Base-by-base conservation (phyloP, 1,140 invertebrate species). In the Plectus sambesii region DNA sequence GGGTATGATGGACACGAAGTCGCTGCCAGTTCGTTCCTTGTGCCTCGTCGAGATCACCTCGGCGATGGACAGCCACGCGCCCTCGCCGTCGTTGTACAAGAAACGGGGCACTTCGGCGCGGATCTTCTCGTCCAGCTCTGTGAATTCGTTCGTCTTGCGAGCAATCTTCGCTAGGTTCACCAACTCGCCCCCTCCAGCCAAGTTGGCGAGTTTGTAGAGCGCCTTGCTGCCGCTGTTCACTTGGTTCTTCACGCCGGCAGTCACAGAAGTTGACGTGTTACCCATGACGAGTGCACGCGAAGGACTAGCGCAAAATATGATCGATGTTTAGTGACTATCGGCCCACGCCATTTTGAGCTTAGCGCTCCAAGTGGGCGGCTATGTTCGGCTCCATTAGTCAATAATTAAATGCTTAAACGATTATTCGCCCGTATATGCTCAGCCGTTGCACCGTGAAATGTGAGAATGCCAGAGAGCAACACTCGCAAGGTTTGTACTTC, bases 141-240 rank as follows among this genome's bases (percentile, higher is more conserved):
- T 82, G 15, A 44, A 61, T 61, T 88, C 82, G 69, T 86, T 87
- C 25, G 80, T 86, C 63, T 86, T 82, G 0, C 81, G 77, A 0
- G 86, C 86, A 59, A 85, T 75, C 72, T 94, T 94, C 81, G 89
- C 89, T 73, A 93, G 77, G 59, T 89, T 84, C 2, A 94, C 84
- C 2, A 96, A 72, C 39, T 88, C 74, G 38, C 92, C 90, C 39
- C 85, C 84, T 52, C 88, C 86, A 27, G 45, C 62, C 15, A 62
- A 47, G 36, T 62, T 61, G n/a, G 61, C 60, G 33, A 62, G 30
- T 39, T 58, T 47, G 26, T 64, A 60, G n/a, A 62, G 53, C 5
- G 54, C 61, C 51, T 62, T 62, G 26, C 51, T 61, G 6, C 42
- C 22, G 27, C 55, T 47, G 45, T 56, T 50, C 15, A 63, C 57